Conservation (phyloP, 2,797 vertebrate genomes). For the Syngnathus acus region DNA sequence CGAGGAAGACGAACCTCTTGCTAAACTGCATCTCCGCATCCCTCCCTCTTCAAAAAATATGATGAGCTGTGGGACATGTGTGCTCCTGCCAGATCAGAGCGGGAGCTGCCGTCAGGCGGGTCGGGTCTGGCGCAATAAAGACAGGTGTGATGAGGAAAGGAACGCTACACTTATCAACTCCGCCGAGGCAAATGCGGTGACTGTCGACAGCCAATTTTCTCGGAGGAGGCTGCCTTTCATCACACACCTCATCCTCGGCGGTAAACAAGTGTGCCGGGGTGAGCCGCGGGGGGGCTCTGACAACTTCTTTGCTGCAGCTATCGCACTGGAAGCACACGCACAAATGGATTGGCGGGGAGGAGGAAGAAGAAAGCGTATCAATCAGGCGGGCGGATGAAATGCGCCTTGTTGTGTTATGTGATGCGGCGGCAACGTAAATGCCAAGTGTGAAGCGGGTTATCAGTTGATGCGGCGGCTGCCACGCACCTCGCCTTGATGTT, state of each 20-base stretch:
- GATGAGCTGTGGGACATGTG: slow-evolving; percentile 20
- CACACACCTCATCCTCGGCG: slow-evolving; percentile 64
- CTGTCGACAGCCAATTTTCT: slow-evolving; percentile 74
- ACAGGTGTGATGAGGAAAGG: slow-evolving; percentile 56
- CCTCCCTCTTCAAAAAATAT: background rate
- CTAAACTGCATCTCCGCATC: background rate
- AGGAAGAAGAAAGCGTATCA: slow-evolving; percentile 57
- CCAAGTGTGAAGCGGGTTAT: slow-evolving; percentile 48
- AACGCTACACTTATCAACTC: slow-evolving; percentile 58
- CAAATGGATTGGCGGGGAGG: slow-evolving; percentile 30
- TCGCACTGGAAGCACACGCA: slow-evolving; percentile 39
- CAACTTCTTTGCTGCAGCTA: slow-evolving; percentile 36
- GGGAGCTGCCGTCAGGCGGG: slow-evolving; percentile 54
- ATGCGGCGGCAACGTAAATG: slow-evolving; percentile 56
- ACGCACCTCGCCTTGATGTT: slow-evolving; percentile 55
- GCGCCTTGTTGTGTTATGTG: slow-evolving; percentile 49
- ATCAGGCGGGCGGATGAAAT: slow-evolving; percentile 50
- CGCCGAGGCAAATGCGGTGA: slow-evolving; percentile 57
- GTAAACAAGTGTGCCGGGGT: slow-evolving; percentile 69
- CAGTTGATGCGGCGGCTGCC: slow-evolving; percentile 38
- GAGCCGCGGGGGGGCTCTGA: slow-evolving; percentile 50
- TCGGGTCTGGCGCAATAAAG: slow-evolving; percentile 38
- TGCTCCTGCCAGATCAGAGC: slow-evolving; percentile 52
- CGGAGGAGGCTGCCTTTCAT: slow-evolving; percentile 69
- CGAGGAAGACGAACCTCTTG: background rate